Conservation (phyloP, 2,113 vertebrate species). For the Cynocephalus volans region DNA sequence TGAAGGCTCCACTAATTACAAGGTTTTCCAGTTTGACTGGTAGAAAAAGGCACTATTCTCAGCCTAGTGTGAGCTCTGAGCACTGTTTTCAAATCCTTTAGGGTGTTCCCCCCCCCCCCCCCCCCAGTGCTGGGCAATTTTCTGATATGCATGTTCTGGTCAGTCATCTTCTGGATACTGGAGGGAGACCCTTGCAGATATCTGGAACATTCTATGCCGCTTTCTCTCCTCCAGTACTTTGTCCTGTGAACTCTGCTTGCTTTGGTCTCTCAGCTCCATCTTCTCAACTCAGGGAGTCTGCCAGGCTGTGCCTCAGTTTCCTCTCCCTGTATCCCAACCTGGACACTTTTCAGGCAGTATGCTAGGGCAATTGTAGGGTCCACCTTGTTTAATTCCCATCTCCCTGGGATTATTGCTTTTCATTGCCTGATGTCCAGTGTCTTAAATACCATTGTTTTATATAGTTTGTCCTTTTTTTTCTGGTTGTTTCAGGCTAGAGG, state of each 20-base stretch:
- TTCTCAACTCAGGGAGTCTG: neutral
- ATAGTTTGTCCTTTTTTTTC: neutral
- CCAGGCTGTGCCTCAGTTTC: neutral
- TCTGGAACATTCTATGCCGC: neutral
- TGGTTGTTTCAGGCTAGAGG: neutral
- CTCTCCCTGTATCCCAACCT: neutral
- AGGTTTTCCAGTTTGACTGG: neutral
- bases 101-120: neutral
- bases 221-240: too few relatives aligned
- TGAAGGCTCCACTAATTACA: rapidly evolving
- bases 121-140: neutral
- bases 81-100: neutral
- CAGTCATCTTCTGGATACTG: neutral
- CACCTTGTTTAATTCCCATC: neutral
- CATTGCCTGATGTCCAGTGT: neutral
- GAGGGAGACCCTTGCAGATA: neutral
- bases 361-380: too few relatives aligned
- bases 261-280: neutral
- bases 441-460: neutral
- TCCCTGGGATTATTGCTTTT: neutral
- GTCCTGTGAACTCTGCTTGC: neutral
- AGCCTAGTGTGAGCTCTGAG: neutral
- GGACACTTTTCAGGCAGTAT: too few relatives aligned
- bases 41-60: neutral
- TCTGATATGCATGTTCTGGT: neutral